These are phyloP conservation scores for Kuschelorhynchus macadamiae DNA, from an alignment of 2,888 invertebrate genomes.

Conservation along the genomic window DNA sequence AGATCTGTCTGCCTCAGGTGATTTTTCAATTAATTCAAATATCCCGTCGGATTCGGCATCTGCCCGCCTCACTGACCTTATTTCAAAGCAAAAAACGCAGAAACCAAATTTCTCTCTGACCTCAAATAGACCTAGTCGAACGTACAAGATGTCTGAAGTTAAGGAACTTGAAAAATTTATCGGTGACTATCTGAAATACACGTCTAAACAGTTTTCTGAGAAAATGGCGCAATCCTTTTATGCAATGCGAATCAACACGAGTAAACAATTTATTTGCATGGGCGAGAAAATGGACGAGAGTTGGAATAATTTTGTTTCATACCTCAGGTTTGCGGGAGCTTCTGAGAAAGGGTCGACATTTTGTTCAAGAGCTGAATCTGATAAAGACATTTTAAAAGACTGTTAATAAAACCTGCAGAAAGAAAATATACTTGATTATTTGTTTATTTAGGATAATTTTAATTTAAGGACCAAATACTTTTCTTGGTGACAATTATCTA, in stretches of 20 bases:
- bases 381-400: too few species aligned
- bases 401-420: too few species aligned
- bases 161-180: constrained; percentile 49
- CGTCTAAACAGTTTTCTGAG: constrained; percentile 51
- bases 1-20: constrained; percentile 51
- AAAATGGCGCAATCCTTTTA: constrained; percentile 56
- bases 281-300: constrained; percentile 55
- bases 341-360: constrained; percentile 37
- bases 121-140: constrained; percentile 1
- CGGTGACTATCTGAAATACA: constrained; percentile 49
- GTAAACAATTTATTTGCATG: constrained; percentile 57
- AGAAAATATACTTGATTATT: too few species aligned
- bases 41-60: constrained; percentile 5
- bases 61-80: neutral
- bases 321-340: constrained; percentile 53
- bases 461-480: too few species aligned
- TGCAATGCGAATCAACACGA: constrained; percentile 53
- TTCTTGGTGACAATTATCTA: too few species aligned
- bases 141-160: constrained; percentile 40
- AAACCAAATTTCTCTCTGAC: constrained; percentile 1
- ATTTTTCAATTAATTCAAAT: constrained; percentile 51
- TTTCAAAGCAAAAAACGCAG: neutral
- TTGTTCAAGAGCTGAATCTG: neutral
- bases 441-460: too few species aligned
- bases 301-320: constrained; percentile 56